phyloP scores from a whole-genome alignment of 2,797 vertebrate genomes.

The Sardinella longiceps region DNA sequence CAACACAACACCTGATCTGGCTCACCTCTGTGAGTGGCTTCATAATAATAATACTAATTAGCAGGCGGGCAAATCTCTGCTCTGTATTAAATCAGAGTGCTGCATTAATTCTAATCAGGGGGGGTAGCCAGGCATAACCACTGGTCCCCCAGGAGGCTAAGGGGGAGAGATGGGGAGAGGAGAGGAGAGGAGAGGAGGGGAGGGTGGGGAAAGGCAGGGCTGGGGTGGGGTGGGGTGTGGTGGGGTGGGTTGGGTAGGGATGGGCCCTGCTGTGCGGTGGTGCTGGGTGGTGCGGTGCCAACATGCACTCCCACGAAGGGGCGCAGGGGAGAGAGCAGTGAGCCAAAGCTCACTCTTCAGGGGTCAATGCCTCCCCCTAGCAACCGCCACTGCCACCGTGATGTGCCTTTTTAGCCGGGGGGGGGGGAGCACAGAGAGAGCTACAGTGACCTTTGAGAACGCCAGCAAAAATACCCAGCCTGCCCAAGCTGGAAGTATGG shows the following conservation, averaged over 20 bases:
- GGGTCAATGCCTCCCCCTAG: constrained; percentile 57
- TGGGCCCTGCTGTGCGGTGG: background rate
- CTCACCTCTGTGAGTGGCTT: constrained; percentile 63
- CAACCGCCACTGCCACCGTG: constrained; percentile 22
- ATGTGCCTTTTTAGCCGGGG: constrained; percentile 32
- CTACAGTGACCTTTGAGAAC: constrained; percentile 63
- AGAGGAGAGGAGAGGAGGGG: background rate
- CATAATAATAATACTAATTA: constrained; percentile 69
- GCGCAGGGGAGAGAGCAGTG: constrained; percentile 42
- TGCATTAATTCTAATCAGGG: constrained; percentile 74
- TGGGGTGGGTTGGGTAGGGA: too few species aligned
- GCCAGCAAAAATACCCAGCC: constrained; percentile 31
- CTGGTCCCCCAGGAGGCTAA: constrained; percentile 50
- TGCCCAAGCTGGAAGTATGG: constrained; percentile 47
- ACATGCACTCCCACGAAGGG: background rate
- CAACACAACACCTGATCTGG: constrained; percentile 40
- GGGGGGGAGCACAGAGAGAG: too few species aligned
- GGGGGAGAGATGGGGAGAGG: background rate
- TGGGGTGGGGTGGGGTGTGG: background rate
- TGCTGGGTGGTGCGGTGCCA: background rate
- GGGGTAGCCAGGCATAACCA: constrained; percentile 69
- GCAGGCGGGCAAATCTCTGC: constrained; percentile 57
- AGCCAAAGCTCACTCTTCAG: constrained; percentile 66
- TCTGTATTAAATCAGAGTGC: constrained; percentile 66
- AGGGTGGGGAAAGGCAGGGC: background rate